A percentile compares a stretch with the other conserved stretches of the same genome.
Evolutionary conservation across 2,888 invertebrate species (phyloP).

Genomic region (Lepidocyrtoides sp.): DNA sequence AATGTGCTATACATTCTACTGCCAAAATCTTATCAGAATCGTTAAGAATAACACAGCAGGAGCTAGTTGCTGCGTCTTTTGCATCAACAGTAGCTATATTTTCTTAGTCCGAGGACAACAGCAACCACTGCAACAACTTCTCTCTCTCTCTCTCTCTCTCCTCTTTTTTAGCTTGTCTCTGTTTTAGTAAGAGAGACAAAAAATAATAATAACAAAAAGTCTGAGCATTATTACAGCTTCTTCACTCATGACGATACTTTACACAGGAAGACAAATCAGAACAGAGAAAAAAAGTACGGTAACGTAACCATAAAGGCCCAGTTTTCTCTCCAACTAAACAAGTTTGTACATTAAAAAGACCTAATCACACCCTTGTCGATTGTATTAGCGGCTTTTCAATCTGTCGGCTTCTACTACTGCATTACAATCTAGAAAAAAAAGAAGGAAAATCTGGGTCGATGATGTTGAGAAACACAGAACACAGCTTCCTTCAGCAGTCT

Average conservation of each 20-base stretch:
- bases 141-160: conserved; percentile 17
- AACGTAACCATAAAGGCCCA: not conserved
- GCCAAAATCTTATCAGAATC: conserved; percentile 76
- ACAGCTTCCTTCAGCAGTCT: not conserved
- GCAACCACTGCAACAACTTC: conserved; percentile 32
- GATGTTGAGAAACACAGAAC: not conserved
- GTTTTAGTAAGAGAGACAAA: conserved; percentile 5
- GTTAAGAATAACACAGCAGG: conserved; percentile 56
- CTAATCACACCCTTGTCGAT: conserved; percentile 68
- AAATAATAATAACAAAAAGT: conserved; percentile 12
- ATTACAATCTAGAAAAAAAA: not conserved
- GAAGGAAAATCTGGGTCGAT: conserved; percentile 29
- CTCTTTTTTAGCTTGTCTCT: not conserved
- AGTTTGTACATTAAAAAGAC: conserved; percentile 64
- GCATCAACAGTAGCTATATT: conserved; percentile 4
- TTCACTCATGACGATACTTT: conserved; percentile 39
- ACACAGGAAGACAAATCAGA: not conserved
- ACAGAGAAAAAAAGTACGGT: not conserved
- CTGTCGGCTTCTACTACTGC: conserved; percentile 3
- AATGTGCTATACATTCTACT: conserved; percentile 45
- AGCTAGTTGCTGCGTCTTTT: not conserved
- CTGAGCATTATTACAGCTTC: conserved; percentile 27
- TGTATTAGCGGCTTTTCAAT: conserved; percentile 70
- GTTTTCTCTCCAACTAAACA: conserved; percentile 14
- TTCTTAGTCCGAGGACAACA: conserved; percentile 26